These are phyloP conservation scores for Cnemophilus loriae DNA, from an alignment of 2,113 vertebrate genomes.

Conservation along the genomic window DNA sequence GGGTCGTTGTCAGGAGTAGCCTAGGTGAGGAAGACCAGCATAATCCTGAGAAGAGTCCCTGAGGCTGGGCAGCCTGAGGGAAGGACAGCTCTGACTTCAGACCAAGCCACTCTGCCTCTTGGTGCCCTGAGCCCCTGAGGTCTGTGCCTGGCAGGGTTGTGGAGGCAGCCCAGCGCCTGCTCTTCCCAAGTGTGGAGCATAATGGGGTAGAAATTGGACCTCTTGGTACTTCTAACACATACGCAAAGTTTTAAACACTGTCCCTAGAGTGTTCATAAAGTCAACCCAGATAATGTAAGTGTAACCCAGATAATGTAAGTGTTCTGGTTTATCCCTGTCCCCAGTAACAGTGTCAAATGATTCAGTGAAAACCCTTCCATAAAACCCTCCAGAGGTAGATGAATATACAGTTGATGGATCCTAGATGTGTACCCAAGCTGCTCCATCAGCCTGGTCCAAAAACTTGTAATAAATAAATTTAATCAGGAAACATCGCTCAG, in stretches of 20 bases:
- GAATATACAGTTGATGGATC: not conserved
- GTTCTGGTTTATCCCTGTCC: not conserved
- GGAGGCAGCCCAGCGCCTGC: not conserved
- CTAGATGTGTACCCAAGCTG: not conserved
- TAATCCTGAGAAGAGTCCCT: accelerated
- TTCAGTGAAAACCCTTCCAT: not conserved
- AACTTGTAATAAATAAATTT: not conserved
- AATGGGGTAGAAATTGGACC: not conserved
- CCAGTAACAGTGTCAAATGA: not conserved
- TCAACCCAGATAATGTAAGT: not conserved
- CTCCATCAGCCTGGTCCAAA: not conserved
- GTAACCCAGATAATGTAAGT: not conserved
- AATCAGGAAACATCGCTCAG: not conserved
- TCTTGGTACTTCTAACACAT: not conserved
- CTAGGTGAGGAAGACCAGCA: not conserved
- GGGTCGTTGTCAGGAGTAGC: not conserved
- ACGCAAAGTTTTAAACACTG: not conserved
- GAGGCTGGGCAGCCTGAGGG: not conserved
- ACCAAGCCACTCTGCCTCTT: accelerated
- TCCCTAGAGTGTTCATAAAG: not conserved
- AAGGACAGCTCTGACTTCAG: not conserved
- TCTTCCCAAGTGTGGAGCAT: not conserved
- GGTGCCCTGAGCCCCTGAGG: not conserved
- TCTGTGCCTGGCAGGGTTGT: accelerated
- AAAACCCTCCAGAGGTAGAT: not conserved